These are phyloP conservation scores for Plutella xylostella DNA, from an alignment of 2,888 invertebrate species.

Conservation along the genomic window DNA sequence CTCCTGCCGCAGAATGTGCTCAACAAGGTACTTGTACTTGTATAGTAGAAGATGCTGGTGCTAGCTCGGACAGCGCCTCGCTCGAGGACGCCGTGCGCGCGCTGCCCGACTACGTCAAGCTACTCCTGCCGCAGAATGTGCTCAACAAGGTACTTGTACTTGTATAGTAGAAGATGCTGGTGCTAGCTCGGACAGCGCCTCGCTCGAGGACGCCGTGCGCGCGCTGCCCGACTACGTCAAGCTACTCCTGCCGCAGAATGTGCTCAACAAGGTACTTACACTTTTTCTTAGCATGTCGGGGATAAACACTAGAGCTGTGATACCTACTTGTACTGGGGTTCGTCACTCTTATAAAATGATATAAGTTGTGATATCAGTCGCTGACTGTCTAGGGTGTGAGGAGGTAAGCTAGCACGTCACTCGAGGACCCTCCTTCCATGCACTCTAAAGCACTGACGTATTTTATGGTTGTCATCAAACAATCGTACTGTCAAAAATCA, in stretches of 20 bases:
- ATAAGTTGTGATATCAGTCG: too few relatives aligned
- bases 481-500: too few relatives aligned
- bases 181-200: conserved; percentile 48
- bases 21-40: too few relatives aligned
- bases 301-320: too few relatives aligned
- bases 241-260: conserved; percentile 45
- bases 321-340: too few relatives aligned
- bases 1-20: conserved; percentile 50
- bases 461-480: too few relatives aligned
- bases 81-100: conserved; percentile 59
- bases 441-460: too few relatives aligned
- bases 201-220: conserved; percentile 57
- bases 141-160: conserved; percentile 62
- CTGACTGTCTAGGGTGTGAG: too few relatives aligned
- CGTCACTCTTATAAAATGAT: too few relatives aligned
- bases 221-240: conserved; percentile 60
- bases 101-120: conserved; percentile 57
- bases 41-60: conserved; percentile 55
- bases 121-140: conserved; percentile 48
- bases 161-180: conserved; percentile 56
- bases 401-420: too few relatives aligned
- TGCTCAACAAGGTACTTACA: conserved; percentile 58
- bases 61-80: conserved; percentile 48
- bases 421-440: too few relatives aligned
- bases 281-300: too few relatives aligned